These are phyloP conservation scores for Budorcas taxicolor DNA, from an alignment of 2,113 vertebrate genomes.

Conservation along the genomic window DNA sequence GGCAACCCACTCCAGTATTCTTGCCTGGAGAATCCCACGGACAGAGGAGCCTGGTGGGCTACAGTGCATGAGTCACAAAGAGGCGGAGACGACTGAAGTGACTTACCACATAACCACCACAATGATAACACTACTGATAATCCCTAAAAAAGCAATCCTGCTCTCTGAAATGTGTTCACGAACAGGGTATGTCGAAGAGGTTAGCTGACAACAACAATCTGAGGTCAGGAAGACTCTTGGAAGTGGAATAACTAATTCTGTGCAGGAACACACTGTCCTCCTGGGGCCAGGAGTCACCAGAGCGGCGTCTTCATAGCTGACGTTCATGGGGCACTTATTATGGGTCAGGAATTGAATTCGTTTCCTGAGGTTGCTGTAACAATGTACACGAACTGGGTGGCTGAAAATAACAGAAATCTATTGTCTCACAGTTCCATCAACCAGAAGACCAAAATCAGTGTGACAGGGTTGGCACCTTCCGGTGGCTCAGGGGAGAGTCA, in stretches of 20 bases:
- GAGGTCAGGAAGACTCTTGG: neutral
- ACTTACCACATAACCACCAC: neutral
- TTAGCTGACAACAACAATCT: neutral
- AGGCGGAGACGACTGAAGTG: neutral
- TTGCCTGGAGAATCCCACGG: neutral
- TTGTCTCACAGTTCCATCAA: neutral
- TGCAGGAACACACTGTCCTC: neutral
- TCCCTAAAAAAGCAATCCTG: neutral
- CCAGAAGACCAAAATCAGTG: neutral
- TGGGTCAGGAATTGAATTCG: neutral
- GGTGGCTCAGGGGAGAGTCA: neutral
- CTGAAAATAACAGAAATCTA: neutral
- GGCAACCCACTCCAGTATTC: neutral
- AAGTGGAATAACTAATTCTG: neutral
- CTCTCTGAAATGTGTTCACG: neutral
- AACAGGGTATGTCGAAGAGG: neutral
- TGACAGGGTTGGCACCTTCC: neutral
- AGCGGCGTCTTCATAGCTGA: fast-evolving
- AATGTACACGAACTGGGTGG: neutral
- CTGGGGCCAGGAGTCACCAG: neutral
- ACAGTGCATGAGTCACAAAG: neutral
- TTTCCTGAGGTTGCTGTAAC: neutral
- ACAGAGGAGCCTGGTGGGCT: neutral
- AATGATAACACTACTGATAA: neutral
- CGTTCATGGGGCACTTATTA: neutral